Conservation (phyloP, 2,113 vertebrate species). For the Zootoca vivipara region DNA sequence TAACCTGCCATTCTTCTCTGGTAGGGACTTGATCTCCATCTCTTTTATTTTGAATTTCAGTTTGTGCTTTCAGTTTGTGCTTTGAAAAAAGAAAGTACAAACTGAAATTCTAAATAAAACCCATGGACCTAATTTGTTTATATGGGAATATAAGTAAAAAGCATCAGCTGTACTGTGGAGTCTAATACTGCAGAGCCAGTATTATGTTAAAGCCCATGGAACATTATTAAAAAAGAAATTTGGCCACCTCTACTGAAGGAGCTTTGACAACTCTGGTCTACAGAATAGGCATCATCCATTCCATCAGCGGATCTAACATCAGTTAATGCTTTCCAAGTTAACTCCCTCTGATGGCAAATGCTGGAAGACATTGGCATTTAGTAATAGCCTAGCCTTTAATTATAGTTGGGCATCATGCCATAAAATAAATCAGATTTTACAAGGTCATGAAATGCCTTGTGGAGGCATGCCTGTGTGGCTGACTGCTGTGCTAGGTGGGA, state of each 20-base stretch:
- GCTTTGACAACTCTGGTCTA: neutral
- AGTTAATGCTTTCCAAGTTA: conserved; percentile 1
- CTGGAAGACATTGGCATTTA: conserved; percentile 24
- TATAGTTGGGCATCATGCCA: neutral
- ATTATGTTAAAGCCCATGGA: conserved; percentile 5
- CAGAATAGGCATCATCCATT: neutral
- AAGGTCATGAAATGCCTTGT: conserved; percentile 29
- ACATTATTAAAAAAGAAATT: conserved; percentile 14
- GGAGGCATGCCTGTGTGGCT: conserved; percentile 14
- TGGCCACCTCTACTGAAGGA: neutral
- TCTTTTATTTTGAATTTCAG: no score
- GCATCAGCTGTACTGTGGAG: neutral
- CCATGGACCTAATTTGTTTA: neutral
- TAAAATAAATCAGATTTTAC: conserved; percentile 16
- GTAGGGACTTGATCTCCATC: no score
- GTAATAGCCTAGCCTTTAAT: conserved; percentile 17
- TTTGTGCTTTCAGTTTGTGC: no score
- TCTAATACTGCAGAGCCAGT: neutral
- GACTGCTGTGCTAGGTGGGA: neutral
- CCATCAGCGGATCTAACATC: neutral
- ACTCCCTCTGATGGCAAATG: conserved; percentile 21
- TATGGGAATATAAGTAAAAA: neutral
- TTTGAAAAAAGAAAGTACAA: neutral
- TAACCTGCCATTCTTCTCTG: no score
- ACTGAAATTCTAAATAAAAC: neutral